Base-by-base conservation (phyloP, 2,888 invertebrate species). In the Idaea biselata region DNA sequence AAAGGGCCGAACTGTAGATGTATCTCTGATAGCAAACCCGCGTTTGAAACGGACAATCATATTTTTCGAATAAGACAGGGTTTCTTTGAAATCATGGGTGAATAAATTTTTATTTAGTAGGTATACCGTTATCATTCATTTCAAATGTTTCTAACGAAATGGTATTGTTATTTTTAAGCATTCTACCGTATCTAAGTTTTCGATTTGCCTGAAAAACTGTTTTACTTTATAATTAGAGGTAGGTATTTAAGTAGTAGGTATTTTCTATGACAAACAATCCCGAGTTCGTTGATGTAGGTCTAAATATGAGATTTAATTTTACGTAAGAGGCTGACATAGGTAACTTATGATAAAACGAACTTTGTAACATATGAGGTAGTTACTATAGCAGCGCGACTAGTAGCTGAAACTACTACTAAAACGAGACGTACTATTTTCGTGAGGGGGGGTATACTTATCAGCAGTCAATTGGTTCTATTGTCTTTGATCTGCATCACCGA, bases 51-150 rank as follows among this genome's bases (percentile, higher is more conserved):
- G 44, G 44, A 44, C 44, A 44, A 44, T 44, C 44, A 44, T 44
- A 44, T 44, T 44, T 44, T 44, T 44, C 44, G 14, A 44, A 44
- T 44, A 44, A 44, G 44, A 44, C 44, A 5, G 44, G 44, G 11
- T 44, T 44, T 44, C 44, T 44, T 44, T 44, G 44, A 44, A 44
- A 44, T 44, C 44, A 44, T 44, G 44, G 44, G 44, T 44, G 44
- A 44, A 44, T 44, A 44, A 44, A 44, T 44, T 44, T 44, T 14
- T 44, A 44, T 44, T 44, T 44, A 44, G 44, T 25, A 44, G 3
- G 14, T 44, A 44, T 14, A 44, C 44, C 44, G 44, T 44, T 44
- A 44, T 8, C 11, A 44, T 44, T 44, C 44, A 14, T 44, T 44
- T 44, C 3, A 44, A 44, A 14, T 1, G 44, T 44, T 44, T 44